Evolutionary conservation across 2,113 vertebrate genomes (phyloP).

Genomic region (Coryphaenoides rupestris): DNA sequence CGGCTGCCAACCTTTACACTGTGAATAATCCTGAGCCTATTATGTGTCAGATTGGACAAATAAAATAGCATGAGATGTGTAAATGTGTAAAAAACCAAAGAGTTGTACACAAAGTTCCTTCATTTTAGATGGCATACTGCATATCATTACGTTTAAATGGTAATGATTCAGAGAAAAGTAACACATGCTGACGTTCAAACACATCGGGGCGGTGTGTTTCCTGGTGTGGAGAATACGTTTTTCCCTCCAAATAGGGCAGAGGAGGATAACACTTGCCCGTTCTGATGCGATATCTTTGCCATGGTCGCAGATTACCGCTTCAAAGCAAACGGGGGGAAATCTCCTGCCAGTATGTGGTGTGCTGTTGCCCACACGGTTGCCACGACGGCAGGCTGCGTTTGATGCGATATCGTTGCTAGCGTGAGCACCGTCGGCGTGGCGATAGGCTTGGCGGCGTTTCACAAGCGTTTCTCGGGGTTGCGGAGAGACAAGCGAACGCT

Average conservation of each 20-base stretch:
- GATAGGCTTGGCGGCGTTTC: not conserved
- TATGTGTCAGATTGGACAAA: no score
- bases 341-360: conserved; percentile 5
- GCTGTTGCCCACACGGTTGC: not conserved
- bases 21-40: no score
- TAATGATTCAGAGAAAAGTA: conserved; percentile 20
- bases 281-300: conserved; percentile 13
- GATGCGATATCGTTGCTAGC: not conserved
- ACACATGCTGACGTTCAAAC: conserved; percentile 20
- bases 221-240: not conserved
- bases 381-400: not conserved
- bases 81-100: no score
- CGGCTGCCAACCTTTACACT: not conserved
- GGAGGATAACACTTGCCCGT: conserved; percentile 19
- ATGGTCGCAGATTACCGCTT: conserved; percentile 12
- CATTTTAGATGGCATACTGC: not conserved
- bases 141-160: conserved; percentile 6
- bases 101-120: no score
- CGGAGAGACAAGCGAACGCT: not conserved
- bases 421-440: not conserved
- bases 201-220: not conserved
- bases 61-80: no score
- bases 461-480: not conserved
- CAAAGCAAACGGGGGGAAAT: conserved; percentile 4
- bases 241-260: conserved; percentile 23